phyloP scores from a whole-genome alignment of 1,140 invertebrate species.

The Drosophila takahashii region DNA sequence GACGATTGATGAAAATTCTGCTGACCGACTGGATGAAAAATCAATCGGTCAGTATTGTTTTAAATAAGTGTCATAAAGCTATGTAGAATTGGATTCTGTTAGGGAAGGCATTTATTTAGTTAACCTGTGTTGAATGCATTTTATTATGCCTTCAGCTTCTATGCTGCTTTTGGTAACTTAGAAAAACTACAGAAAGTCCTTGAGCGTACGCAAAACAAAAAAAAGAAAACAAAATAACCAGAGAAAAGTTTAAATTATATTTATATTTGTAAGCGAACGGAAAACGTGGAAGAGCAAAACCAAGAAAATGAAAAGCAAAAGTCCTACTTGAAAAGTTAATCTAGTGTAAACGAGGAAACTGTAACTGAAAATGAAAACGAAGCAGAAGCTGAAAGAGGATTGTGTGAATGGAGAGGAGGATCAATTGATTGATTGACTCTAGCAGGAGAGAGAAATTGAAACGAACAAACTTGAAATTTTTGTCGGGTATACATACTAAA shows the following conservation, averaged over 20 bases:
- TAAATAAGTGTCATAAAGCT: slow-evolving; percentile 5
- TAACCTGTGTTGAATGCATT: slow-evolving; percentile 49
- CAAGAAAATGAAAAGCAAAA: slow-evolving; percentile 48
- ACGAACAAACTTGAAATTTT: slow-evolving; percentile 56
- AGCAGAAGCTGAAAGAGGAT: slow-evolving; percentile 32
- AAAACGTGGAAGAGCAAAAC: slow-evolving; percentile 26
- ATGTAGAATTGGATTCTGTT: slow-evolving; percentile 23
- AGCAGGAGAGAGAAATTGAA: slow-evolving; percentile 33
- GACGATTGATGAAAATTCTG: slow-evolving; percentile 1
- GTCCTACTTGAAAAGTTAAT: slow-evolving; percentile 81
- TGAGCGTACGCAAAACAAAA: slow-evolving; percentile 36
- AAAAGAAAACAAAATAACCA: slow-evolving; percentile 47
- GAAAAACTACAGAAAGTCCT: slow-evolving; percentile 36
- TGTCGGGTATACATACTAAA: slow-evolving; percentile 51
- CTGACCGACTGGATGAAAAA: slow-evolving; percentile 4
- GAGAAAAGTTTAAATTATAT: slow-evolving; percentile 55
- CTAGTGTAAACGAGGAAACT: slow-evolving; percentile 58
- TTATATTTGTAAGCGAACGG: slow-evolving; percentile 70
- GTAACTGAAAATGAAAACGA: slow-evolving; percentile 50
- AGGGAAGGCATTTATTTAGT: slow-evolving; percentile 73
- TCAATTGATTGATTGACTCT: slow-evolving; percentile 18
- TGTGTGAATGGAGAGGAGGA: slow-evolving; percentile 39
- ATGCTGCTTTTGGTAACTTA: slow-evolving; percentile 26
- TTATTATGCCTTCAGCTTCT: slow-evolving; percentile 27
- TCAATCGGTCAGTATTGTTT: slow-evolving; percentile 9